Conservation (phyloP, 2,888 invertebrate genomes). For the Drosophila recens region DNA sequence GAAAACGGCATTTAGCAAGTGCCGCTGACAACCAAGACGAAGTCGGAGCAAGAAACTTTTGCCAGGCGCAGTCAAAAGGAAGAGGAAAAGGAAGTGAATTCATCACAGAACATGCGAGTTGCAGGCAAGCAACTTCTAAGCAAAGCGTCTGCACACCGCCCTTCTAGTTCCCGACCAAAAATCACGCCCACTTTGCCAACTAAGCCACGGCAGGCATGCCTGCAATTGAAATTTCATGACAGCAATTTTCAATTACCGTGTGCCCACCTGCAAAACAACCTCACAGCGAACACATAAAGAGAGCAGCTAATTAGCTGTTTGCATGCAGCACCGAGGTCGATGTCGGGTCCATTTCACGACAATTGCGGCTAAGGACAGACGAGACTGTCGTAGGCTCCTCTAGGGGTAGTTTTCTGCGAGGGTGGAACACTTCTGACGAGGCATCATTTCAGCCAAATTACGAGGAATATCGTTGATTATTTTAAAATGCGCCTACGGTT, state of each 20-base stretch:
- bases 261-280: conserved; percentile 19
- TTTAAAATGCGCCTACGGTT: background rate
- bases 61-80: conserved; percentile 30
- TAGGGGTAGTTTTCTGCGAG: background rate
- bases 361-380: conserved; percentile 11
- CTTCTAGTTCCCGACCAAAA: background rate
- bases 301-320: conserved; percentile 37
- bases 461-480: background rate
- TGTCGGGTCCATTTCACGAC: conserved; percentile 7
- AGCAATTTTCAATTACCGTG: conserved; percentile 68
- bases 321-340: conserved; percentile 17
- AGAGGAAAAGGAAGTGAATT: conserved; percentile 41
- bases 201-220: conserved; percentile 10
- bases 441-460: conserved; percentile 1
- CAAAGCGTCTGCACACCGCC: background rate
- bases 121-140: conserved; percentile 15
- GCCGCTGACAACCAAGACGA: conserved; percentile 59
- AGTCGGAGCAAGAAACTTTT: conserved; percentile 49
- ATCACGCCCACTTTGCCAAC: conserved; percentile 9
- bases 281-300: conserved; percentile 15
- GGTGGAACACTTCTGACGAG: background rate
- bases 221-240: conserved; percentile 69
- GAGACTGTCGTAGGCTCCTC: background rate
- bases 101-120: conserved; percentile 45
- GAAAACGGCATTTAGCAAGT: conserved; percentile 59